phyloP scores from a whole-genome alignment of 2,888 invertebrate species.

The Tineola bisselliella region DNA sequence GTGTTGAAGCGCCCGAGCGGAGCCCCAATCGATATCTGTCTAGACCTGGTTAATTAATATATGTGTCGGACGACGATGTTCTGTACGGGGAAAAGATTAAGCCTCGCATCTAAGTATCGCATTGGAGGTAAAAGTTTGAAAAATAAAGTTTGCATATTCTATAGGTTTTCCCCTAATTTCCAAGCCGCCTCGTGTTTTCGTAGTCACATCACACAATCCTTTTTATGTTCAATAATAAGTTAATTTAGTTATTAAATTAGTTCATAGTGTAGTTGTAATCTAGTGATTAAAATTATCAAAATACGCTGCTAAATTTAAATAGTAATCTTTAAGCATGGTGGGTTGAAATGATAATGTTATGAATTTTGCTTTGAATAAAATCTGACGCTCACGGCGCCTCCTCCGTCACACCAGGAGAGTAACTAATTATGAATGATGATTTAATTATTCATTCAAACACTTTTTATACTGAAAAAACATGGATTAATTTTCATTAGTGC shows the following conservation, averaged over 20 bases:
- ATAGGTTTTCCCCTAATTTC: conserved; percentile 17
- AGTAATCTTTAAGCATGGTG: background rate
- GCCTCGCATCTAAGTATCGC: background rate
- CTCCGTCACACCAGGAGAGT: conserved; percentile 8
- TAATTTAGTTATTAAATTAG: background rate
- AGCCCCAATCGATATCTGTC: conserved; percentile 29
- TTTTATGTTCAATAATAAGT: background rate
- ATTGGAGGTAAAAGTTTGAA: background rate
- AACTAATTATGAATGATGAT: conserved; percentile 14
- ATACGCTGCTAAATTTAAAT: background rate
- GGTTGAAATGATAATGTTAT: background rate
- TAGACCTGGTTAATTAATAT: conserved; percentile 40
- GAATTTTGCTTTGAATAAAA: background rate
- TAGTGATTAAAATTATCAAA: background rate
- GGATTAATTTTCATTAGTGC: conserved; percentile 8
- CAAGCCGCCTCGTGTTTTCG: conserved; percentile 51
- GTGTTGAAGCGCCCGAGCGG: conserved; percentile 2
- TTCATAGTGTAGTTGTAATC: background rate
- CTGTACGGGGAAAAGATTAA: conserved; percentile 28
- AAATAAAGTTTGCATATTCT: background rate
- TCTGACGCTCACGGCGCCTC: background rate
- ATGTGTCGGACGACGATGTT: conserved; percentile 27
- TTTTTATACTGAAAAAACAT: conserved; percentile 9
- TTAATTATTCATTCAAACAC: conserved; percentile 13
- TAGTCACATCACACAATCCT: background rate